Percentiles rank a stretch among this genome's conserved stretches.
Conservation (phyloP, 2,888 invertebrate species). For the Hydraecia micacea region DNA sequence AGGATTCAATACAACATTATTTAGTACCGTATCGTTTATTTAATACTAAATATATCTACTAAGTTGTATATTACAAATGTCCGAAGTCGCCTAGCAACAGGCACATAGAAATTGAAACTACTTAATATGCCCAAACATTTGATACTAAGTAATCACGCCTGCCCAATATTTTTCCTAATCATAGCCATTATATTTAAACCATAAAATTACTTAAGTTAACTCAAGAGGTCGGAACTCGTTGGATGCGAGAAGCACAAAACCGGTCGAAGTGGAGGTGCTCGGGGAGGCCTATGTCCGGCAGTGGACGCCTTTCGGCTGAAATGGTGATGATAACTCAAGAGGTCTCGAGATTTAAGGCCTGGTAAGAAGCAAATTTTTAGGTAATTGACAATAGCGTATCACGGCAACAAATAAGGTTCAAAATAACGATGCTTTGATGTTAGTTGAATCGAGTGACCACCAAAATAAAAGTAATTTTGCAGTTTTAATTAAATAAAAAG, state of each 20-base stretch:
- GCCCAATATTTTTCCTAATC: constrained; percentile 33
- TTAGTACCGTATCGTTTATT: too few relatives aligned
- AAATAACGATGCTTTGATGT: too few relatives aligned
- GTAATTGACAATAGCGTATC: too few relatives aligned
- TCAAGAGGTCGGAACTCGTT: constrained; percentile 14
- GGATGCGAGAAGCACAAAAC: too few relatives aligned
- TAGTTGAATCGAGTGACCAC: too few relatives aligned
- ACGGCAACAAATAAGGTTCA: too few relatives aligned
- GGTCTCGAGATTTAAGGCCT: not conserved
- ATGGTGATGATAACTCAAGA: constrained; percentile 12
- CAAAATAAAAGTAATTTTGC: too few relatives aligned
- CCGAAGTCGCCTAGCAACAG: not conserved
- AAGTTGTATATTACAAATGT: not conserved
- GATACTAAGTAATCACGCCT: constrained; percentile 17
- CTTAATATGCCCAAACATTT: not conserved
- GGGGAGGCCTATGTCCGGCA: too few relatives aligned
- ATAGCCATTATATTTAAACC: constrained; percentile 9
- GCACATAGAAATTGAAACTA: not conserved
- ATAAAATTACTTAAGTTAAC: constrained; percentile 32
- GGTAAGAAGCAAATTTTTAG: too few relatives aligned
- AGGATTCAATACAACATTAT: not conserved
- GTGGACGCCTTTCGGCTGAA: too few relatives aligned
- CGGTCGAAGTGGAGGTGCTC: too few relatives aligned
- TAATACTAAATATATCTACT: not conserved
- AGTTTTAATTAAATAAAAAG: too few relatives aligned